Conservation (phyloP, 2,113 vertebrate species). For the Periophthalmodon schlosseri region DNA sequence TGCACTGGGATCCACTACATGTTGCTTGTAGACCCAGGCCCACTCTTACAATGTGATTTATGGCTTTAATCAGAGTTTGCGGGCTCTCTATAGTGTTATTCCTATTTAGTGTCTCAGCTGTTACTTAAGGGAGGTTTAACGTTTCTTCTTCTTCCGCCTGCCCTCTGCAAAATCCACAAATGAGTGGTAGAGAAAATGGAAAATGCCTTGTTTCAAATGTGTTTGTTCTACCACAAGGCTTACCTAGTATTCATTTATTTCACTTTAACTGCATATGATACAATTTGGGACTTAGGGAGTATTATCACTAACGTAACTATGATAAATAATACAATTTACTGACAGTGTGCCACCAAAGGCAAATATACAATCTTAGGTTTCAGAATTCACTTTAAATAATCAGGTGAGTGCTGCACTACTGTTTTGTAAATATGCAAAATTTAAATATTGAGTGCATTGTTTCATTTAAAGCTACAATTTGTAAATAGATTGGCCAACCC, state of each 20-base stretch:
- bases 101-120: constrained; percentile 20
- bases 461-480: no score
- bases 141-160: not conserved
- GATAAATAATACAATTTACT: not conserved
- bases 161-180: constrained; percentile 3
- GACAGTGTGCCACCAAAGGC: not conserved
- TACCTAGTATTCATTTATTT: not conserved
- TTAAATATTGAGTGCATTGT: no score
- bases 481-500: no score
- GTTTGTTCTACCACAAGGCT: not conserved
- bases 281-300: not conserved
- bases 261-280: not conserved
- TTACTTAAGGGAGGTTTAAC: constrained; percentile 7
- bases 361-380: not conserved
- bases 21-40: constrained; percentile 12
- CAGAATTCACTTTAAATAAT: no score
- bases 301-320: not conserved
- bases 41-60: constrained; percentile 31
- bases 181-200: not conserved
- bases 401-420: no score
- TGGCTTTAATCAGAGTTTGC: constrained; percentile 44
- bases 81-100: constrained; percentile 12
- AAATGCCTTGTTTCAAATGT: not conserved
- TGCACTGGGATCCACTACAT: constrained; percentile 6
- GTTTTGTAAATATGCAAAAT: no score